Percentiles rank a stretch among this genome's conserved stretches.
phyloP scores from a whole-genome alignment of 1,140 invertebrate species.

The Protaetia brevitarsis region DNA sequence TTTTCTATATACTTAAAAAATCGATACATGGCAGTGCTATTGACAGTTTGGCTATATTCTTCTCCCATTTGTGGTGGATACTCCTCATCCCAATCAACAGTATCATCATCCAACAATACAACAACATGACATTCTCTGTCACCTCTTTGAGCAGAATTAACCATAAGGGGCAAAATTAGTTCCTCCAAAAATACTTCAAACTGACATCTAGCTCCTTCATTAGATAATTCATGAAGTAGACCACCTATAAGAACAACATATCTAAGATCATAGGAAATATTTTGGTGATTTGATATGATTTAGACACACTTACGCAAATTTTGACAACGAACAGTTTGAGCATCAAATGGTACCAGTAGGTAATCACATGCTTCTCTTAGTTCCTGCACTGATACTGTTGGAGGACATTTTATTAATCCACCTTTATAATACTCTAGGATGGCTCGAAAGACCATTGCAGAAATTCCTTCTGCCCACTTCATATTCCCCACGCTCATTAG shows the following conservation, averaged over 20 bases:
- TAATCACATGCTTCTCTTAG: constrained; percentile 98
- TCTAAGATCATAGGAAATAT: not conserved
- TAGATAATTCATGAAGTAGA: constrained; percentile 95
- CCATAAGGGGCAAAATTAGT: constrained; percentile 94
- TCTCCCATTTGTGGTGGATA: constrained; percentile 99
- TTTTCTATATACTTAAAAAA: constrained; percentile 99
- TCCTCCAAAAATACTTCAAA: constrained; percentile 96
- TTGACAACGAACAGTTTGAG: constrained; percentile 92
- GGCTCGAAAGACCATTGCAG: constrained; percentile 90
- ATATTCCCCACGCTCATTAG: constrained; percentile 95
- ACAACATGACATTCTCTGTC: constrained; percentile 92
- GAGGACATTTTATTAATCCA: constrained; percentile 83
- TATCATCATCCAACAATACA: constrained; percentile 91
- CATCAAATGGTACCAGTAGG: constrained; percentile 95
- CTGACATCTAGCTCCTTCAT: constrained; percentile 95
- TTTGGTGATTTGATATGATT: not conserved
- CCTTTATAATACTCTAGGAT: constrained; percentile 96
- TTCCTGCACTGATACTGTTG: constrained; percentile 85
- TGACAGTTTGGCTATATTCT: constrained; percentile 93
- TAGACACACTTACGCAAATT: constrained; percentile 73
- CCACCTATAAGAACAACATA: constrained; percentile 65
- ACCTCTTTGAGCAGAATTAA: constrained; percentile 86
- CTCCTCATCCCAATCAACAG: constrained; percentile 98
- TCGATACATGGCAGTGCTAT: constrained; percentile 89
- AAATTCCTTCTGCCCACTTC: constrained; percentile 98